These are phyloP conservation scores for Phyto melanocephala DNA, from an alignment of 2,888 invertebrate genomes.

Conservation along the genomic window DNA sequence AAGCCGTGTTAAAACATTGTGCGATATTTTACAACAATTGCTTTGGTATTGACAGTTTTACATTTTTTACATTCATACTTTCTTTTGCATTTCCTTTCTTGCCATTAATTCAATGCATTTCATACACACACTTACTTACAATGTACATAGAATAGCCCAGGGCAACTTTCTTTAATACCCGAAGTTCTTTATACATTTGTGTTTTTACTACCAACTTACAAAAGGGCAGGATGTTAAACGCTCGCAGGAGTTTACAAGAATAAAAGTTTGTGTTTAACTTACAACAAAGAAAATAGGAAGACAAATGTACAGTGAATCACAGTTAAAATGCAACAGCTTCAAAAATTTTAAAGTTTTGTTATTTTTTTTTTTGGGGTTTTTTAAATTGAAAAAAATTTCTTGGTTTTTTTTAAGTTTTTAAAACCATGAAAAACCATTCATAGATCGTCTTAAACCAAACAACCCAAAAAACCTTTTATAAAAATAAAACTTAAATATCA, in stretches of 20 bases:
- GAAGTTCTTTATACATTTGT: slow-evolving; percentile 10
- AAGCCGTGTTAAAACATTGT: not conserved
- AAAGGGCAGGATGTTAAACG: slow-evolving; percentile 50
- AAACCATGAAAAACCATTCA: too few species aligned
- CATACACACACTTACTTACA: not conserved
- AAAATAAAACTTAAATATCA: too few species aligned
- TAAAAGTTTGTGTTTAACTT: not conserved
- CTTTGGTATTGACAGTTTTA: slow-evolving; percentile 55
- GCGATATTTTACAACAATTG: slow-evolving; percentile 54
- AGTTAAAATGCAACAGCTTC: too few species aligned
- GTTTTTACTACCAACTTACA: slow-evolving; percentile 33
- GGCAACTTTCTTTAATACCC: slow-evolving; percentile 50
- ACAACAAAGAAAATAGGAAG: not conserved
- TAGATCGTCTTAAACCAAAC: too few species aligned
- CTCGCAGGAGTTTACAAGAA: slow-evolving; percentile 23
- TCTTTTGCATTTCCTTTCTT: slow-evolving; percentile 12
- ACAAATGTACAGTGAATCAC: too few species aligned
- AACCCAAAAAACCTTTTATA: too few species aligned
- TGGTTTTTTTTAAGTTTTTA: too few species aligned
- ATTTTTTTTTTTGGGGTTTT: too few species aligned
- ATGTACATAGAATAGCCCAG: slow-evolving; percentile 37
- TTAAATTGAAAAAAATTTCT: too few species aligned
- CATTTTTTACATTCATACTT: slow-evolving; percentile 13
- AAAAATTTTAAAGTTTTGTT: too few species aligned
- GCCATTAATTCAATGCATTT: slow-evolving; percentile 51